Evolutionary conservation across 37 sponge, comb jelly and placozoan genomes (phyloP), one percentile per base, ranked within the genome.

Genomic region (Eunapius fragilis): DNA sequence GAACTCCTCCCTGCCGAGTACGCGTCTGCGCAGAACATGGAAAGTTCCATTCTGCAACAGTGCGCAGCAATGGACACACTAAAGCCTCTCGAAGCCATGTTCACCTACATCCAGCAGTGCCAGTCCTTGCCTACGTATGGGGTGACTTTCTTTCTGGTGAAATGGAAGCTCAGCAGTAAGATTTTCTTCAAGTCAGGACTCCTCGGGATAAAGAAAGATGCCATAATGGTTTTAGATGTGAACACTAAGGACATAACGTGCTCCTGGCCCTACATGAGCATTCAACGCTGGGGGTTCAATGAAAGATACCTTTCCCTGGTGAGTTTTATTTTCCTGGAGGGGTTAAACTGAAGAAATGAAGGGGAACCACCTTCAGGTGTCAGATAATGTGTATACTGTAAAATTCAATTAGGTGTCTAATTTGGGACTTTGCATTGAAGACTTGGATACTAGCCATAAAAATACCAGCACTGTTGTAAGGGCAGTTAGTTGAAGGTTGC

Each of bases 111-210:
- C 50, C 78, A 87, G 81, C 74, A 77, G 76, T 81, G 87, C 84
- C 90, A 87, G 41, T 86, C 90, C 80, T 82, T 91, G 68, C 89
- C 83, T 33, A 91, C 91, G 0, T 91, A 91, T 69, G 91, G 91
- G 28, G 91, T 91, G 31, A 91, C 87, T 6, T 91, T 87, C 83
- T 91, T 91, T 78, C 67, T 87, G 19, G 87, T 87, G 68, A 91
- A 91, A 70, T 67, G 86, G 48, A 91, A 87, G 84, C 82, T 91
- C 76, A 91, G 82, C 68, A 87, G 91, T 30, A 88, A n/a, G 48
- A 75, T 67, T 69, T 88, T 12, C 19, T 2, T 17, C 1, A 58
- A 12, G 19, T 19, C 58, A 58, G 14, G 14, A 10, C 58, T 58
- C 11, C 41, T 88, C 0, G 87, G 91, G 27, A 71, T 91, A 13